phyloP scores from a whole-genome alignment of 2,113 vertebrate species.

The Tautogolabrus adspersus region DNA sequence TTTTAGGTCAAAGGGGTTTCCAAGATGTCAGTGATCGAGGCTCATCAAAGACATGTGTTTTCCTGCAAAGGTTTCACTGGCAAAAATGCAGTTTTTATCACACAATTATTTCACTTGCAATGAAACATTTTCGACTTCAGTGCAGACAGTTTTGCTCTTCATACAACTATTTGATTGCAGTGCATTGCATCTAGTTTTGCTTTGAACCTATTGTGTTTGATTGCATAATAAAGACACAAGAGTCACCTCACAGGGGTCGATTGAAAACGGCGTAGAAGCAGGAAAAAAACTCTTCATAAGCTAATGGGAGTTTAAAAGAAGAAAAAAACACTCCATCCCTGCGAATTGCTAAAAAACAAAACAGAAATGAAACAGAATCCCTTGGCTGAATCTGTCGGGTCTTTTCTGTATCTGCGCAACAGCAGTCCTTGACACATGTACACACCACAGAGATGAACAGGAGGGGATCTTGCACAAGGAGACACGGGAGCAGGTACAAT shows the following conservation, averaged over 20 bases:
- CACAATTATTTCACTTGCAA: too few species aligned
- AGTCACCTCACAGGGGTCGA: background rate
- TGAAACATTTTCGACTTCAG: too few species aligned
- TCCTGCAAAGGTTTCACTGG: too few species aligned
- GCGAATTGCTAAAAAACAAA: background rate
- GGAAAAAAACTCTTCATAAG: background rate
- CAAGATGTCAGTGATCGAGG: too few species aligned
- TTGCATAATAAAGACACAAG: background rate
- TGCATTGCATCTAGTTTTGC: background rate
- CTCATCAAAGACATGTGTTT: too few species aligned
- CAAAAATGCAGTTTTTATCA: too few species aligned
- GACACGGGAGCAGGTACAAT: conserved; percentile 31
- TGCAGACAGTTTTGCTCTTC: too few species aligned
- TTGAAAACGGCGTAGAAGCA: background rate
- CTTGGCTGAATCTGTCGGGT: conserved; percentile 21
- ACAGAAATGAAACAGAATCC: conserved; percentile 26
- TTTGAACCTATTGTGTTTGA: background rate
- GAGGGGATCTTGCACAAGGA: conserved; percentile 56
- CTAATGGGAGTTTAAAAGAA: background rate
- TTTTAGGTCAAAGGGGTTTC: too few species aligned
- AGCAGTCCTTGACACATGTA: conserved; percentile 62
- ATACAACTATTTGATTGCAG: too few species aligned
- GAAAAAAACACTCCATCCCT: conserved; percentile 7
- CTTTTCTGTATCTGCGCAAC: conserved; percentile 58
- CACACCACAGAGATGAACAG: conserved; percentile 57